phyloP scores from a whole-genome alignment of 1,140 invertebrate genomes.

The Monomorium pharaonis region DNA sequence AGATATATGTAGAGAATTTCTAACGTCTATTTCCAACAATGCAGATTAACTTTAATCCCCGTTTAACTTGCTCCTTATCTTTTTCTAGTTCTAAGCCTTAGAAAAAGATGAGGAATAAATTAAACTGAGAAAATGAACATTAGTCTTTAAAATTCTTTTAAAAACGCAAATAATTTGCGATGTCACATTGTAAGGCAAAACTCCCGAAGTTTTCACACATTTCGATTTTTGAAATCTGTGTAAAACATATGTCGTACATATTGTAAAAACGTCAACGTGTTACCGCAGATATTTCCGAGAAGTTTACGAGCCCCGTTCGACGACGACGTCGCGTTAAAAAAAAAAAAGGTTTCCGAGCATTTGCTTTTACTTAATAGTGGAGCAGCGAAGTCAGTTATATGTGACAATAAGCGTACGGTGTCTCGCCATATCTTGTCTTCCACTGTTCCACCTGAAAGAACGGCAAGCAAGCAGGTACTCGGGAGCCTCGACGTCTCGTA shows the following conservation, averaged over 20 bases:
- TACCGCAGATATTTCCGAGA: slow-evolving; percentile 39
- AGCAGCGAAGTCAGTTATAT: slow-evolving; percentile 22
- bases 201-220: neutral
- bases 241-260: neutral
- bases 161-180: neutral
- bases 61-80: too few species aligned
- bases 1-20: too few species aligned
- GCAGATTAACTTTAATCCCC: too few species aligned
- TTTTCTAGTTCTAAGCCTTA: too few species aligned
- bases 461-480: neutral
- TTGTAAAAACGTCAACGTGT: neutral
- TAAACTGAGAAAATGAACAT: too few species aligned
- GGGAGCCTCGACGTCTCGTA: neutral
- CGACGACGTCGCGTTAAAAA: neutral
- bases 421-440: slow-evolving; percentile 11
- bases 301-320: slow-evolving; percentile 27
- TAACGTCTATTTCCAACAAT: too few species aligned
- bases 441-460: neutral
- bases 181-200: neutral
- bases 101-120: too few species aligned
- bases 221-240: neutral
- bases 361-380: slow-evolving; percentile 7
- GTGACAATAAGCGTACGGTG: slow-evolving; percentile 5
- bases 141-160: neutral
- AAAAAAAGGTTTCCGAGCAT: neutral